phyloP scores from a whole-genome alignment of 1,140 invertebrate species.

The Pinna nobilis region DNA sequence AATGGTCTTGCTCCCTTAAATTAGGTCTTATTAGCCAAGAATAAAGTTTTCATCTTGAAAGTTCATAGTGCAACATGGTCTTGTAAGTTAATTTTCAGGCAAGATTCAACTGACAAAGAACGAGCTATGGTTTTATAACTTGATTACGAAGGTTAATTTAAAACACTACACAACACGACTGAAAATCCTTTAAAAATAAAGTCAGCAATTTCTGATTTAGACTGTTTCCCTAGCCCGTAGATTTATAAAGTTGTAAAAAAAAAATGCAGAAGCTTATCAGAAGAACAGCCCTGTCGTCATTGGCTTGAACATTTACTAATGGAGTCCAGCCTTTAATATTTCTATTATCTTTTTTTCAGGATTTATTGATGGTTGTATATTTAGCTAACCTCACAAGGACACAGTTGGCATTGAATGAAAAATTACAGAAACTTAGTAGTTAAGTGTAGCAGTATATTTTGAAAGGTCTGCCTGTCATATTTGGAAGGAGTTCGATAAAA shows the following conservation, averaged over 20 bases:
- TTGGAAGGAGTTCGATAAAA: neutral
- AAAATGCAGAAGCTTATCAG: neutral
- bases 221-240: neutral
- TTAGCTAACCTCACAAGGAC: slow-evolving; percentile 96
- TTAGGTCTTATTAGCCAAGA: no score
- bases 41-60: no score
- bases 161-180: no score
- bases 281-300: neutral
- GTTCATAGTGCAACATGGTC: no score
- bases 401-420: slow-evolving; percentile 95
- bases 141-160: no score
- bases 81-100: no score
- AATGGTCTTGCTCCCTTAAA: no score
- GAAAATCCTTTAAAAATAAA: no score
- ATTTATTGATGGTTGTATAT: slow-evolving; percentile 96
- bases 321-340: neutral
- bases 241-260: neutral
- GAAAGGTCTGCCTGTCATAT: neutral
- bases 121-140: no score
- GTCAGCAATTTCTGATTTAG: neutral
- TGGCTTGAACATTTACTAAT: neutral
- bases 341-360: slow-evolving; percentile 77
- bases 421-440: slow-evolving; percentile 77
- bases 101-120: no score
- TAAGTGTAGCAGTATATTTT: no score